Evolutionary conservation across 2,888 invertebrate species (phyloP).

Genomic region (Ormyrus rosae): DNA sequence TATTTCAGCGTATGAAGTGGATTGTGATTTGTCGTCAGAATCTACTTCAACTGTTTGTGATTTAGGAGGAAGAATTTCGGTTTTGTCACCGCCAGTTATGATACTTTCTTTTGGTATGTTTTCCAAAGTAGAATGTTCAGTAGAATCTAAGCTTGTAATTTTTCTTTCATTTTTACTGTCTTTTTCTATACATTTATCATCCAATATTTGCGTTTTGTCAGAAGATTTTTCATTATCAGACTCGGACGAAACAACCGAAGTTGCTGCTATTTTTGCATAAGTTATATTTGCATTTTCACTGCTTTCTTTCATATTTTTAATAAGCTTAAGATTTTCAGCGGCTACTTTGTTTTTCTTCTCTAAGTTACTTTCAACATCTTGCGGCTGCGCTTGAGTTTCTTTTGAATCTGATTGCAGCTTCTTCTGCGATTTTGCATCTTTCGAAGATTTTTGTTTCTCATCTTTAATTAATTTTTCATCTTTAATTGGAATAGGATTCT

Average conservation of each 20-base stretch:
- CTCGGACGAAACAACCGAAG: too few relatives aligned
- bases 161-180: background rate
- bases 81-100: too few relatives aligned
- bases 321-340: too few relatives aligned
- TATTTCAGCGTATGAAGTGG: slow-evolving; percentile 64
- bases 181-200: background rate
- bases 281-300: background rate
- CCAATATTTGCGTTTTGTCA: background rate
- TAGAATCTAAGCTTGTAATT: background rate
- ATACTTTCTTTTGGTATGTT: too few relatives aligned
- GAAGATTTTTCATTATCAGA: background rate
- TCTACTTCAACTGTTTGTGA: slow-evolving; percentile 34
- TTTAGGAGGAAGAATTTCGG: slow-evolving; percentile 15
- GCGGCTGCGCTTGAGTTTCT: background rate
- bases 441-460: slow-evolving; percentile 50
- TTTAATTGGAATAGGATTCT: slow-evolving; percentile 21
- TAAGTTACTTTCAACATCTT: background rate
- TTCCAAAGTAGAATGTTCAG: too few relatives aligned
- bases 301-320: background rate
- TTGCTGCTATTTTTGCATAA: background rate
- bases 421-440: slow-evolving; percentile 44
- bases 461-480: slow-evolving; percentile 20
- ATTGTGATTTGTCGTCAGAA: slow-evolving; percentile 45
- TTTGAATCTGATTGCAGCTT: slow-evolving; percentile 20
- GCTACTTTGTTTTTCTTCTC: too few relatives aligned